Base-by-base conservation (phyloP, 2,888 invertebrate species). In the Anthrax anthrax region DNA sequence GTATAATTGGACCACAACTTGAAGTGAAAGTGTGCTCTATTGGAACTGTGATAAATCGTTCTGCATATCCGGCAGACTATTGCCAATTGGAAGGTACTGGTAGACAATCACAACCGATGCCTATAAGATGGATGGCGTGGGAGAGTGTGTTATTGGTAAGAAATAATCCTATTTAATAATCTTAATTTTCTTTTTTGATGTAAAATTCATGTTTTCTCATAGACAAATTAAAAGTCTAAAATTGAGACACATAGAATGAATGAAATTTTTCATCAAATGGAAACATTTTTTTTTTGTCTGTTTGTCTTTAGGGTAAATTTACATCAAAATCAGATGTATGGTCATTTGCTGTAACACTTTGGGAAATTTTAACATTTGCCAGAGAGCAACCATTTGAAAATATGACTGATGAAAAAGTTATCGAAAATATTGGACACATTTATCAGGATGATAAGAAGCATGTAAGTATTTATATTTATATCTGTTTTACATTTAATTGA, bases 81-180 rank as follows among this genome's bases (percentile, higher is more conserved):
- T 87, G 81, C 70, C 76, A 79, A 60, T 72, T 84, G 55, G 82
- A 83, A 58, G 83, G 80, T 48, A 71, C 77, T 52, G 75, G 77
- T 48, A 61, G 68, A 51, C 65, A 67, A 56, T 62, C 65, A 37
- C 67, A 67, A 54, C 73, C 77, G 23, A 70, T 89, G 57, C 88
- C 89, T 18, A 78, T 90, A 55, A 72, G 89, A 57, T 88, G 87
- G 87, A 86, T 88, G 86, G 80, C 86, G 18, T 87, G 86, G 85
- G 87, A 88, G 64, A 82, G 83, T 61, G 77, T 87, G 53, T 69
- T 86, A 50, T 62, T 81, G 75, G 82, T 82, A 67, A 74, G 73
- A 68, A 34, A 14, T 46, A 23, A 12, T 32, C 12, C 12, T 12
- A 32, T 5, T 32, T 4, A 12, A 12, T 5, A 12, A 1, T 32